These are phyloP conservation scores for Passer domesticus DNA, from an alignment of 2,113 vertebrate species.

Conservation along the genomic window DNA sequence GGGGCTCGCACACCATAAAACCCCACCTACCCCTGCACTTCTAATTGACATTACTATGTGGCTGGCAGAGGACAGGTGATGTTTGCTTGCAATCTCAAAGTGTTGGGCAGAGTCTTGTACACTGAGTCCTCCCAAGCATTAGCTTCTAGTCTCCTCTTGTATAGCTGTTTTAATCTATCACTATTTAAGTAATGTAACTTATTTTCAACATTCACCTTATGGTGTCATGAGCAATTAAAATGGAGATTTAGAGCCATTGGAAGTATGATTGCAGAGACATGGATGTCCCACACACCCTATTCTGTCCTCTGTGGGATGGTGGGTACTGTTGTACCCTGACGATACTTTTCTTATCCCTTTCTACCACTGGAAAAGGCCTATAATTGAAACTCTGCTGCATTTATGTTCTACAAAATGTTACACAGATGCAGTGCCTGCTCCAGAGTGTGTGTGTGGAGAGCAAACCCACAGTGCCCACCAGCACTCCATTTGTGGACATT, in stretches of 20 bases:
- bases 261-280: background rate
- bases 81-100: background rate
- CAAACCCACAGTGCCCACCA: background rate
- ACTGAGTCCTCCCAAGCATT: background rate
- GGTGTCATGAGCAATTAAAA: background rate
- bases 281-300: background rate
- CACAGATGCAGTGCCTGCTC: background rate
- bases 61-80: background rate
- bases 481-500: background rate
- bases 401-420: background rate
- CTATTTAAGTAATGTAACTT: background rate
- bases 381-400: background rate
- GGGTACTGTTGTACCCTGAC: background rate
- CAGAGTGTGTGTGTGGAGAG: background rate
- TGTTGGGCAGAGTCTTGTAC: background rate
- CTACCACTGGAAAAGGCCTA: background rate
- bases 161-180: background rate
- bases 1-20: background rate
- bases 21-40: rapidly evolving
- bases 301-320: background rate
- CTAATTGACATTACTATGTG: background rate
- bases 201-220: background rate
- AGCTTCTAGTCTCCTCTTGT: background rate
- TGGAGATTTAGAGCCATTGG: background rate
- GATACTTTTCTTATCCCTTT: background rate